phyloP scores from a whole-genome alignment of 2,888 invertebrate species.

The Scaeva pyrastri region DNA sequence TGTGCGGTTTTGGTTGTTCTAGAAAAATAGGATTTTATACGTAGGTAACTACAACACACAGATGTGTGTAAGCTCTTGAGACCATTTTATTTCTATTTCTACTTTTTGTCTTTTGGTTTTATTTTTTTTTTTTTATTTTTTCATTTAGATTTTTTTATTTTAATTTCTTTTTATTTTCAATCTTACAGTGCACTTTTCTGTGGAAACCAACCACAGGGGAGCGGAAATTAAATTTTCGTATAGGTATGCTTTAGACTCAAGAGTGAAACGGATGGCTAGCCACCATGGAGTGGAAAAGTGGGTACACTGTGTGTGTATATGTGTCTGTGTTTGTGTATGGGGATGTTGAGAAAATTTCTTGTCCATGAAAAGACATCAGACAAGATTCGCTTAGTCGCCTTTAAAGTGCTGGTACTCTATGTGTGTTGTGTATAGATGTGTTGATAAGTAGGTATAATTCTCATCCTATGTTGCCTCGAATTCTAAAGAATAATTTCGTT shows the following conservation, averaged over 20 bases:
- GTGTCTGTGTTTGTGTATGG: conserved; percentile 33
- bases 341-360: conserved; percentile 24
- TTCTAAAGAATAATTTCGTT: conserved; percentile 22
- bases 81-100: conserved; percentile 6
- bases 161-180: conserved; percentile 24
- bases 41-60: not conserved
- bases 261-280: conserved; percentile 13
- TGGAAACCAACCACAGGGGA: conserved; percentile 38
- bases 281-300: not conserved
- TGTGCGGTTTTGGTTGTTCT: conserved; percentile 19
- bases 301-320: not conserved
- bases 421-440: too few relatives aligned
- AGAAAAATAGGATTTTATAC: not conserved
- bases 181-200: conserved; percentile 38
- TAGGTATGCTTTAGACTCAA: not conserved
- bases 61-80: conserved; percentile 20
- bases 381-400: conserved; percentile 25
- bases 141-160: conserved; percentile 17
- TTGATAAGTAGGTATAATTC: too few relatives aligned
- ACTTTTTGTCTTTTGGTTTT: conserved; percentile 5
- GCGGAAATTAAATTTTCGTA: conserved; percentile 59
- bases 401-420: not conserved
- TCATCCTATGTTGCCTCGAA: conserved; percentile 1
- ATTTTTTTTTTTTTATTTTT: conserved; percentile 1
- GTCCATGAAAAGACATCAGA: conserved; percentile 38